Conservation (phyloP, 2,888 invertebrate species). For the Nomada fucata region DNA sequence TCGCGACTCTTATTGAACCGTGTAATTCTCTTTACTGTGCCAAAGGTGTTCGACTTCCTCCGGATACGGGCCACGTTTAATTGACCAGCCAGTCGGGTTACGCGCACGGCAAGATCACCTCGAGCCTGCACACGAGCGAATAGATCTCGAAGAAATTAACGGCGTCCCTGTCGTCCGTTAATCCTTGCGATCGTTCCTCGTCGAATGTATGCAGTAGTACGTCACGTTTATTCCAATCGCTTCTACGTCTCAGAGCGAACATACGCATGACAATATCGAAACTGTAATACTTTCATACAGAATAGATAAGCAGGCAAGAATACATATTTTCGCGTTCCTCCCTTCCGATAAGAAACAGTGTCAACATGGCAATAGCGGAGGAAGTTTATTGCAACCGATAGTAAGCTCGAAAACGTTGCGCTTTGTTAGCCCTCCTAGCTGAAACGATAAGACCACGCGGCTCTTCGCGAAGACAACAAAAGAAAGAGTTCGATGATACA, state of each 20-base stretch:
- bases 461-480: constrained; percentile 10
- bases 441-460: constrained; percentile 27
- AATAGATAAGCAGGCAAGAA: not conserved
- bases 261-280: too few species aligned
- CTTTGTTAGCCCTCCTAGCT: not conserved
- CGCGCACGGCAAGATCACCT: constrained; percentile 30
- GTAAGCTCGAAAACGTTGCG: not conserved
- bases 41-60: not conserved
- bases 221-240: not conserved
- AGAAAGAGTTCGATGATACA: not conserved
- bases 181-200: constrained; percentile 16
- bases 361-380: not conserved
- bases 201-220: constrained; percentile 1
- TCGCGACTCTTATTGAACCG: constrained; percentile 28
- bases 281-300: not conserved
- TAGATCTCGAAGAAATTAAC: constrained; percentile 38
- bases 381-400: constrained; percentile 24
- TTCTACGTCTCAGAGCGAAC: too few species aligned
- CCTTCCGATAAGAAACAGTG: not conserved
- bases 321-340: not conserved
- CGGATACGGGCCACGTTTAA: constrained; percentile 40
- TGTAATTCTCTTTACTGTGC: not conserved
- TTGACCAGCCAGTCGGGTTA: constrained; percentile 55
- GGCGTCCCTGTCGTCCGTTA: constrained; percentile 17
- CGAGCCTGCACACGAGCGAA: constrained; percentile 8